These are phyloP conservation scores for Peromyscus maniculatus DNA, from an alignment of 2,113 vertebrate species.

Conservation along the genomic window DNA sequence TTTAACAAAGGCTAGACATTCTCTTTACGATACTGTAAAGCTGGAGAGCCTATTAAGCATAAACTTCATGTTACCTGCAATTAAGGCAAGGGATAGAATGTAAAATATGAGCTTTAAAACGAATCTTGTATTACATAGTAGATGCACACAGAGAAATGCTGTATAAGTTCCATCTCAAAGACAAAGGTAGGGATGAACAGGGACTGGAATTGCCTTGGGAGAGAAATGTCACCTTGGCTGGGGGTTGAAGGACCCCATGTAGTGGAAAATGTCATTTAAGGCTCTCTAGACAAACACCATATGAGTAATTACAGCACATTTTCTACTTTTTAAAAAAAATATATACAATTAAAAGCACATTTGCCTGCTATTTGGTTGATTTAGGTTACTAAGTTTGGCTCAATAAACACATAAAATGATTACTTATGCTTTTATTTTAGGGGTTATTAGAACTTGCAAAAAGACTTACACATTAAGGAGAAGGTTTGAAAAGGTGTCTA, in stretches of 20 bases:
- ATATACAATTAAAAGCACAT: slow-evolving; percentile 38
- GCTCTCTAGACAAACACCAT: neutral
- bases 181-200: neutral
- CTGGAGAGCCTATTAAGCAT: slow-evolving; percentile 35
- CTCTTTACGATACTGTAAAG: slow-evolving; percentile 65
- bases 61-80: slow-evolving; percentile 62
- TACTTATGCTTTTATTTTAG: slow-evolving; percentile 35
- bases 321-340: slow-evolving; percentile 45
- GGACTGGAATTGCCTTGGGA: neutral
- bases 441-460: neutral
- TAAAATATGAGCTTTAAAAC: slow-evolving; percentile 56
- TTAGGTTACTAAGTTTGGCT: slow-evolving; percentile 19
- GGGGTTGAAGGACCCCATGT: neutral
- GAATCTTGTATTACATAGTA: slow-evolving; percentile 55
- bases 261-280: neutral
- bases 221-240: neutral
- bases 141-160: slow-evolving; percentile 31
- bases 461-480: neutral
- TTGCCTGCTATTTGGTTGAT: slow-evolving; percentile 27
- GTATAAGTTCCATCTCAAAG: neutral
- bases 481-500: neutral
- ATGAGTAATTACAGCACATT: neutral
- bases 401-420: slow-evolving; percentile 42
- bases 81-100: slow-evolving; percentile 62
- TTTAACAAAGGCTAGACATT: slow-evolving; percentile 70